Evolutionary conservation across 2,797 vertebrate species (phyloP), one percentile per base, ranked within the genome.

Genomic region (Columba guinea): DNA sequence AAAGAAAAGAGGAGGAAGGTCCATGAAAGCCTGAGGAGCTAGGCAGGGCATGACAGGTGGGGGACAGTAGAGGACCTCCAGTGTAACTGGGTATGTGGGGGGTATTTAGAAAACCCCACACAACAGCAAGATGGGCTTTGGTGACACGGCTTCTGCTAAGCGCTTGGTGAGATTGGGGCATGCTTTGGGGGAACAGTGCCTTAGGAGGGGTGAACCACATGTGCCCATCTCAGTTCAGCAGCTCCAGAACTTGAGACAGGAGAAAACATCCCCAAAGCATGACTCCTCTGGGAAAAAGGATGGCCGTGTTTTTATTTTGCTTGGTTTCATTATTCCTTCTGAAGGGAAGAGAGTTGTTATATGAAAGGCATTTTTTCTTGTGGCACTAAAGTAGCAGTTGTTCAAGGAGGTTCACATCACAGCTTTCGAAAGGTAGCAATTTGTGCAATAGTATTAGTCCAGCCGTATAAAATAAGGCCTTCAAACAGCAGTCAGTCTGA

Each of bases 361-460:
- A 68, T 63, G 80, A 84, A 97, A 93, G 62, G 58, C 89, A 19
- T 82, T 79, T 94, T 96, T 93, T 96, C 80, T 93, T 77, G 83
- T 74, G 74, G 90, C 71, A 60, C 76, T 95, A 74, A 96, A 96
- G 84, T 96, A 87, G 85, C 87, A 90, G 70, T 91, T 95, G 67
- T 81, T 93, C 58, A 79, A 91, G 86, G 69, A 76, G 63, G 75
- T 93, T 93, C 69, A 76, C 94, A 91, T 94, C 75, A 41, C n/a
- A 81, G 81, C 67, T 71, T 84, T 85, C 8, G 2, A 86, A 96
- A 94, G 77, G 80, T 77, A 95, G 71, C 95, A 97, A 94, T 97
- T 96, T 95, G 77, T 89, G 68, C 91, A 79, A 69, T 87, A 87
- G 46, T 63, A 62, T 96, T 94, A 92, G 93, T 76, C 92, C 87